These are phyloP conservation scores for Dasyurus viverrinus DNA, from an alignment of 2,113 vertebrate species.

Conservation along the genomic window DNA sequence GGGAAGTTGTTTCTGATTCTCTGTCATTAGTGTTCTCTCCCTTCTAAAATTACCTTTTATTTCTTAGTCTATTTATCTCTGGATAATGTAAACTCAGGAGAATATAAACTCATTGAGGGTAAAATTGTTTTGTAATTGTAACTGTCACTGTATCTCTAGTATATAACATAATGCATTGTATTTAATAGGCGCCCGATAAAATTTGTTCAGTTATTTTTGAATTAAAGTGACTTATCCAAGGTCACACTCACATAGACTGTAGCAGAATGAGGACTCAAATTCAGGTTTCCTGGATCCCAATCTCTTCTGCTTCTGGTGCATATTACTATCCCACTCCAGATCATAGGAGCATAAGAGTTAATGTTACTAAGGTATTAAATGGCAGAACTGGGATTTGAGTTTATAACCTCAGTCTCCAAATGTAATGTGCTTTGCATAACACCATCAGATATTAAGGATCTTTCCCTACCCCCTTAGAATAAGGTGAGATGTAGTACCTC, in stretches of 20 bases:
- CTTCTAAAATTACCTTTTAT: neutral
- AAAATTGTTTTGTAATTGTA: neutral
- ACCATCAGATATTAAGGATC: neutral
- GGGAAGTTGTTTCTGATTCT: neutral
- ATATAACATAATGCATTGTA: too few relatives aligned
- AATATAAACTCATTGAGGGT: neutral
- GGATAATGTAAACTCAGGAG: neutral
- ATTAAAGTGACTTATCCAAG: neutral
- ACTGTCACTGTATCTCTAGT: neutral
- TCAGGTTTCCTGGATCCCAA: neutral
- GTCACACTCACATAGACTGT: neutral
- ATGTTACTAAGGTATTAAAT: neutral
- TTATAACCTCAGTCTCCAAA: neutral
- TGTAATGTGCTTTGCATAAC: neutral
- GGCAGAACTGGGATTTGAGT: neutral
- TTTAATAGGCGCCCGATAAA: neutral
- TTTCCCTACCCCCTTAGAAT: neutral
- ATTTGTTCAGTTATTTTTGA: neutral
- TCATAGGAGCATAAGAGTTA: neutral
- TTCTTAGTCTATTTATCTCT: neutral
- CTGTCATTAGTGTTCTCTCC: neutral
- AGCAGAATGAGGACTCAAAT: neutral
- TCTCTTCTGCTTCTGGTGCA: neutral
- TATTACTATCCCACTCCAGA: too few relatives aligned
- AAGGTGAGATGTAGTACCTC: conserved; percentile 88